Percentiles rank a stretch among this genome's conserved stretches.
phyloP scores from a whole-genome alignment of 2,888 invertebrate species.

The Sphecodes monilicornis region DNA sequence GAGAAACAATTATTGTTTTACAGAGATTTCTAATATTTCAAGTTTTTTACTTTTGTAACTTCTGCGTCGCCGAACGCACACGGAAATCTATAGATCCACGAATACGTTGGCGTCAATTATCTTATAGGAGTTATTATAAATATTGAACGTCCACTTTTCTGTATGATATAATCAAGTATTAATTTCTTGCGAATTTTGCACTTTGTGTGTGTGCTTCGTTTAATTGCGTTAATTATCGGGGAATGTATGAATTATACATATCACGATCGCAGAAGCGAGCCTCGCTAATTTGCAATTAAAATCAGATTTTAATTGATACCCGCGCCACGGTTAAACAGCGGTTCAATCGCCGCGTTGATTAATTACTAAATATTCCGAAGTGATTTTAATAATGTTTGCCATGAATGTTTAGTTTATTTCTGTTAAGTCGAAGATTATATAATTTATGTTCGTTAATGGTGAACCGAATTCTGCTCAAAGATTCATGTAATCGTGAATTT shows the following conservation, averaged over 20 bases:
- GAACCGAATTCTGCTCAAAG: constrained; percentile 17
- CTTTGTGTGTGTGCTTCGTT: not conserved
- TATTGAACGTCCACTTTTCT: not conserved
- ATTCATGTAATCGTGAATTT: not conserved
- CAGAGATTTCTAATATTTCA: not conserved
- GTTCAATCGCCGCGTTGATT: not conserved
- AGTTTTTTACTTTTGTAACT: not conserved
- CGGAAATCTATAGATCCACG: not conserved
- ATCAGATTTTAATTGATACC: not conserved
- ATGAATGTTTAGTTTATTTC: not conserved
- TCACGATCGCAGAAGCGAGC: constrained; percentile 3
- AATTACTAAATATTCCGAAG: not conserved
- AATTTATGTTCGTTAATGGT: too few species aligned
- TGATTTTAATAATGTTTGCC: not conserved
- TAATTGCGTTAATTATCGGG: not conserved
- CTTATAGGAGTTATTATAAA: not conserved
- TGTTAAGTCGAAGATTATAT: not conserved
- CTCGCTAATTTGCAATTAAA: not conserved
- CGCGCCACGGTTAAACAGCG: not conserved
- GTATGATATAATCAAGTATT: not conserved
- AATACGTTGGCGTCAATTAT: constrained; percentile 37
- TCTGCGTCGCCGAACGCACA: constrained; percentile 5
- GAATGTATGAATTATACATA: constrained; percentile 12
- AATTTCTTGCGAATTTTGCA: not conserved
- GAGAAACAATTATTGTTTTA: not conserved